phyloP scores from a whole-genome alignment of 1,140 invertebrate species.

The Aphis gossypii region DNA sequence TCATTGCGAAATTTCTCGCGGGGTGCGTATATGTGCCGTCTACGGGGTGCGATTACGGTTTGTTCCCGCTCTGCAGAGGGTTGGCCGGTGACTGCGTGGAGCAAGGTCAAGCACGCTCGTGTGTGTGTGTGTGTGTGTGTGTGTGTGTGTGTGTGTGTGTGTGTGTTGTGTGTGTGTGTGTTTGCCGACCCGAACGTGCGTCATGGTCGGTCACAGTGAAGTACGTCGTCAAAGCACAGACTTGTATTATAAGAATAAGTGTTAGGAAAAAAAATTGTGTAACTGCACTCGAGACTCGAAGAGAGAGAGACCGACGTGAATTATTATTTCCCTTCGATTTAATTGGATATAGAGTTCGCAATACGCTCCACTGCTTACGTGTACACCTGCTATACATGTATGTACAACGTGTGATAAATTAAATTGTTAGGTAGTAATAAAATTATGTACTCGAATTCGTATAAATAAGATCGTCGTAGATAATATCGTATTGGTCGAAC shows the following conservation, averaged over 20 bases:
- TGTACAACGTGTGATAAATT: too few relatives aligned
- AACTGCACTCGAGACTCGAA: neutral
- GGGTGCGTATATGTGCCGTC: neutral
- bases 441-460: neutral
- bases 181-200: conserved; percentile 5
- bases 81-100: neutral
- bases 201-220: neutral
- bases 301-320: neutral
- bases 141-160: neutral
- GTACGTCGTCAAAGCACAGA: neutral
- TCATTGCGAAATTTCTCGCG: neutral
- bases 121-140: neutral
- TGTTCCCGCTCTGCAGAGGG: neutral
- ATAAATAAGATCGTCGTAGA: neutral
- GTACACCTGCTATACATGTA: neutral
- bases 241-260: neutral
- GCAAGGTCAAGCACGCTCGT: conserved; percentile 25
- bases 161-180: neutral
- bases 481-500: too few relatives aligned
- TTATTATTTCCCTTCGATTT: conserved; percentile 9
- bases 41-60: neutral
- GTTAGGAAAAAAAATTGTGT: neutral
- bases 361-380: neutral
- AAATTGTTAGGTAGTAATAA: neutral
- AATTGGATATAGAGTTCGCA: neutral